Percentiles rank a stretch among this genome's conserved stretches.
Conservation (phyloP, 2,888 invertebrate genomes). For the Hydropsyche betteni region DNA sequence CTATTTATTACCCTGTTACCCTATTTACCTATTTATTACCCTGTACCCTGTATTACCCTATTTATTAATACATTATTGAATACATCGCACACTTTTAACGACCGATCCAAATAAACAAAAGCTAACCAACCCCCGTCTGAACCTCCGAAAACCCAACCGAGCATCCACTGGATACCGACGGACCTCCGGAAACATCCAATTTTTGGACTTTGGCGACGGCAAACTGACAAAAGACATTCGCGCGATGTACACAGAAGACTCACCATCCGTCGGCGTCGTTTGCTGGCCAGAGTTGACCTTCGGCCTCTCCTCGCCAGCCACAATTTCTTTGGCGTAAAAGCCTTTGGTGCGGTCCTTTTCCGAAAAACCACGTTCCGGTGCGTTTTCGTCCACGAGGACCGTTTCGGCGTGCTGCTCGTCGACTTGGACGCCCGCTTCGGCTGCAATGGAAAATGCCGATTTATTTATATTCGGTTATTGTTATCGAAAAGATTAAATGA, state of each 20-base stretch:
- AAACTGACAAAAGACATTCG: no score
- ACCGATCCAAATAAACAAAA: no score
- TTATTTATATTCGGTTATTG: no score
- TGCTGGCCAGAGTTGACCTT: conserved; percentile 66
- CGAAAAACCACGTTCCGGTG: conserved; percentile 60
- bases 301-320: conserved; percentile 71
- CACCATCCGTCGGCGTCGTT: conserved; percentile 65
- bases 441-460: neutral
- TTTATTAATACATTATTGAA: no score
- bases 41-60: no score
- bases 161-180: no score
- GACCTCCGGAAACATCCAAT: neutral
- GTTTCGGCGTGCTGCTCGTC: conserved; percentile 52
- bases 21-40: no score
- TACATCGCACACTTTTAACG: no score
- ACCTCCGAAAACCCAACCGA: no score
- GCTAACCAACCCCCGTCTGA: no score
- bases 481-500: no score
- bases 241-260: conserved; percentile 51
- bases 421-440: neutral
- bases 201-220: neutral
- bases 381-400: conserved; percentile 53
- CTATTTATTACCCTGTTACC: no score
- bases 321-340: conserved; percentile 70
- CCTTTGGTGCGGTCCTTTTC: conserved; percentile 54